A percentile compares a stretch with the other conserved stretches of the same genome.
Conservation (phyloP, 2,888 invertebrate species). For the Ormyrus labotus region DNA sequence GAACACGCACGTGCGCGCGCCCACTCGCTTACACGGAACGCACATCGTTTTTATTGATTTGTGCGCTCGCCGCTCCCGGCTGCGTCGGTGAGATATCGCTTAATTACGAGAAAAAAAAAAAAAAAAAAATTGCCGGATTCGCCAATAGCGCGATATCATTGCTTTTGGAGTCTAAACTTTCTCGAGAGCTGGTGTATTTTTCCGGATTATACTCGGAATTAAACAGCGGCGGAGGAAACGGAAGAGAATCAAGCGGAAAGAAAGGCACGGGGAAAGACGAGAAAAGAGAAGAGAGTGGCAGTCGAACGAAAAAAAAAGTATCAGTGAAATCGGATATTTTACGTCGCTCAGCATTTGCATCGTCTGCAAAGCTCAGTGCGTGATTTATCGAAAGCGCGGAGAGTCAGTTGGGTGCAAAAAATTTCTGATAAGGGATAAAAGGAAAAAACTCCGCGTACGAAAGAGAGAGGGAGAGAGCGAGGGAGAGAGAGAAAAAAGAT, state of each 20-base stretch:
- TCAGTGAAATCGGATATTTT: conserved; percentile 19
- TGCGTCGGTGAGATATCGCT: background rate
- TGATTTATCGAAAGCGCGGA: conserved; percentile 4
- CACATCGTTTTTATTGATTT: too few species aligned
- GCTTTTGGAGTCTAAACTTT: too few species aligned
- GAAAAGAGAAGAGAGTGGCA: background rate
- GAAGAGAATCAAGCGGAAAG: background rate
- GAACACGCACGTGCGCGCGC: background rate
- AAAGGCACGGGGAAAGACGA: background rate
- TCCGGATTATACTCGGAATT: background rate
- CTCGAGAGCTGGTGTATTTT: too few species aligned
- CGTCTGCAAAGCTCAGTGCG: conserved; percentile 1
- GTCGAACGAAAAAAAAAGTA: background rate
- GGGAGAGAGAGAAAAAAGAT: background rate
- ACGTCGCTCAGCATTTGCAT: conserved; percentile 19
- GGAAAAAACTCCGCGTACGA: background rate
- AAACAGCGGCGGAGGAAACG: background rate
- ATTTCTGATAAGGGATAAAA: background rate
- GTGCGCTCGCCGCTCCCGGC: too few species aligned
- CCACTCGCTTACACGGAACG: too few species aligned
- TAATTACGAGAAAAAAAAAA: background rate
- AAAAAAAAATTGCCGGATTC: too few species aligned
- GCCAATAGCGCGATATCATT: too few species aligned
- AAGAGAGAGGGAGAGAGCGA: background rate
- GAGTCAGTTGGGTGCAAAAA: background rate